These are phyloP conservation scores for Trachelus tabidus DNA, from an alignment of 2,888 invertebrate species.

Conservation along the genomic window DNA sequence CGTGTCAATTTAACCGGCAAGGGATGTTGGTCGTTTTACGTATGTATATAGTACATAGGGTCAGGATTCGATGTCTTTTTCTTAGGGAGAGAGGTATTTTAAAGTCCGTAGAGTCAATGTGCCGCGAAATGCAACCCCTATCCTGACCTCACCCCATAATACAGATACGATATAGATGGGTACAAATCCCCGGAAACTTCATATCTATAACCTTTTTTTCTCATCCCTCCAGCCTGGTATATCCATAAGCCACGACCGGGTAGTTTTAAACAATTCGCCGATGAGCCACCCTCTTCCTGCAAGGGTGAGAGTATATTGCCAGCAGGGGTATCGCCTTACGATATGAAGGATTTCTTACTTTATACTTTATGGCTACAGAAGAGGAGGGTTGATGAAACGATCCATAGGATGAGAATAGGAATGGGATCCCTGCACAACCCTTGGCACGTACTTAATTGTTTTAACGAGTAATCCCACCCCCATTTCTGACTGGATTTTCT, in stretches of 20 bases:
- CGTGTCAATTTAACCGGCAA: not conserved
- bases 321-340: slow-evolving; percentile 16
- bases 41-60: slow-evolving; percentile 21
- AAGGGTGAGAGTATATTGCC: slow-evolving; percentile 24
- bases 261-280: slow-evolving; percentile 46
- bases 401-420: slow-evolving; percentile 1
- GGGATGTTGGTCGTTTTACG: not conserved
- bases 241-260: slow-evolving; percentile 24
- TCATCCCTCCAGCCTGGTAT: slow-evolving; percentile 10
- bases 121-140: slow-evolving; percentile 54
- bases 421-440: not conserved
- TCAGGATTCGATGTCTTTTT: slow-evolving; percentile 34
- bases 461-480: not conserved
- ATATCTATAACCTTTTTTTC: slow-evolving; percentile 49
- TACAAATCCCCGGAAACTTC: slow-evolving; percentile 55
- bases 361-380: not conserved
- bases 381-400: slow-evolving; percentile 18
- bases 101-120: slow-evolving; percentile 59
- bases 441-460: not conserved
- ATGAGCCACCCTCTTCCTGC: slow-evolving; percentile 23
- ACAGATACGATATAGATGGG: slow-evolving; percentile 50
- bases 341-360: slow-evolving; percentile 17
- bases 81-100: slow-evolving; percentile 40
- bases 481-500: not conserved
- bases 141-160: slow-evolving; percentile 30